Base-by-base conservation (phyloP, 2,888 invertebrate species). In the Tenthredo amoena region DNA sequence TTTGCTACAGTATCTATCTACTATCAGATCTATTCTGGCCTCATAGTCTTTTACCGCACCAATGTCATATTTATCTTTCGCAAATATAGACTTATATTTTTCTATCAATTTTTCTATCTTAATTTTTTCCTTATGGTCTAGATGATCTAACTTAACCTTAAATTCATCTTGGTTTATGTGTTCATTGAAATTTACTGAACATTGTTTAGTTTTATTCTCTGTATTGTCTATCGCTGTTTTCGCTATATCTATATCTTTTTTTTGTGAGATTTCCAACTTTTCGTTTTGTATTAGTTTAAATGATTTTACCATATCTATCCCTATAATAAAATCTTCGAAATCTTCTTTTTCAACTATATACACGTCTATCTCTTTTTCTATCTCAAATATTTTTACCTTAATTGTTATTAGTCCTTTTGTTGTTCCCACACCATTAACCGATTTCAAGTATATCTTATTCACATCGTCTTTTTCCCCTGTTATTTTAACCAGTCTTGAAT, bases 361-460 rank as follows among this genome's bases (percentile, higher is more conserved):
- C 15, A 88, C 85, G 47, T 89, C 84, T 0, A 88, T 71, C 2
- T 85, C 26, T 87, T 89, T 37, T 83, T 89, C 89, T 71, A 87
- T 88, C 58, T 89, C 81, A 55, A 88, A 87, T 9, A 89, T 88
- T 87, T 88, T 89, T 86, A 88, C 77, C 77, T 89, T 88, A 68
- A 88, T 84, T 0, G 40, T 88, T 87, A 87, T 71, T 34, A 89
- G 43, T 31, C 89, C 88, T 26, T 87, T 86, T 84, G 88, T 89
- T 62, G 76, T 65, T 79, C 34, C 85, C 76, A 87, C 88, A 89
- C 89, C 89, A 89, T 87, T 89, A 84, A 89, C 81, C 47, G 89
- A 87, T 86, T 85, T 86, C 40, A 89, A 86, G 74, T 43, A 65
- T 87, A 85, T 84, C 82, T 84, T 86, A 83, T 88, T 87, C 50